phyloP scores from a whole-genome alignment of 1,140 invertebrate genomes.

The Drosophila tristis region DNA sequence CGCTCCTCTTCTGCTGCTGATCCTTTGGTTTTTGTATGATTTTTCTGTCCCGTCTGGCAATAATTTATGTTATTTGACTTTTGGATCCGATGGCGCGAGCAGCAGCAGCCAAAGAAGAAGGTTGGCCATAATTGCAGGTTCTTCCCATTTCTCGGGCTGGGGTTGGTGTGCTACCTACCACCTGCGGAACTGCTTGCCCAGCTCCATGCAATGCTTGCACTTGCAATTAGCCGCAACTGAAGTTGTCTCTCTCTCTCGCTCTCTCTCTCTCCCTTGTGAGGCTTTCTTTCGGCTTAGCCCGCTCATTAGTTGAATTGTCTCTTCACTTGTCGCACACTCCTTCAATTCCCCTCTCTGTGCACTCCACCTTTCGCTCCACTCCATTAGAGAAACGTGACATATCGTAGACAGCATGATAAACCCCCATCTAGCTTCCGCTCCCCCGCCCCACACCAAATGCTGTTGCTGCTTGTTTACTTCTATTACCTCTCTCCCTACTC shows the following conservation, averaged over 20 bases:
- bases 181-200: slow-evolving; percentile 1
- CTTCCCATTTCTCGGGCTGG: neutral
- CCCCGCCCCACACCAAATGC: neutral
- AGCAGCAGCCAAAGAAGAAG: slow-evolving; percentile 23
- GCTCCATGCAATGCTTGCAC: slow-evolving; percentile 5
- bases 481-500: slow-evolving; percentile 4
- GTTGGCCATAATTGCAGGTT: slow-evolving; percentile 66
- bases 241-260: neutral
- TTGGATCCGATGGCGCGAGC: slow-evolving; percentile 49
- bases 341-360: slow-evolving; percentile 7
- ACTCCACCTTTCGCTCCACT: slow-evolving; percentile 7
- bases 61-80: slow-evolving; percentile 82
- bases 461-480: slow-evolving; percentile 1
- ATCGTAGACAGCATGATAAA: slow-evolving; percentile 47
- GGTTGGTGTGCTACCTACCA: neutral
- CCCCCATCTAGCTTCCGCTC: slow-evolving; percentile 14
- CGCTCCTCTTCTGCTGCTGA: slow-evolving; percentile 6
- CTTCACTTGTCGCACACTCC: slow-evolving; percentile 58
- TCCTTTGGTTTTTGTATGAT: slow-evolving; percentile 27
- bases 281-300: slow-evolving; percentile 33
- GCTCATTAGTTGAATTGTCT: slow-evolving; percentile 59
- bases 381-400: slow-evolving; percentile 45
- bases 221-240: slow-evolving; percentile 11
- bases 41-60: slow-evolving; percentile 50
- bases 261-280: neutral